A percentile compares a stretch with the other conserved stretches of the same genome.
phyloP scores from a whole-genome alignment of 2,888 invertebrate genomes.

The Euzetes globulus region DNA sequence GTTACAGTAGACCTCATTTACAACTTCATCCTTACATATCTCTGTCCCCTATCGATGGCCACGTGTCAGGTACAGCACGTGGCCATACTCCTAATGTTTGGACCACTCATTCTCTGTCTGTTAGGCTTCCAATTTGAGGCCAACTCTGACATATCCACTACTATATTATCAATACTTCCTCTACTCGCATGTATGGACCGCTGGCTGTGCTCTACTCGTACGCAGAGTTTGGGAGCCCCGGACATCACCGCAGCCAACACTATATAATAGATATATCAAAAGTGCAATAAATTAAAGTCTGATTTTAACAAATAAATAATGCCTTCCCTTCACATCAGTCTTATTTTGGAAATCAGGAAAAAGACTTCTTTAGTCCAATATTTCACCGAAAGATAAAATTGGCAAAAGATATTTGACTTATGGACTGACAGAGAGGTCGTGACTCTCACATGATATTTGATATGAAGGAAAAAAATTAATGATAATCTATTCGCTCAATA shows the following conservation, averaged over 20 bases:
- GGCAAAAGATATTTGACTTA: background rate
- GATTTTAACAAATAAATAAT: background rate
- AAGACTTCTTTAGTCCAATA: too few relatives aligned
- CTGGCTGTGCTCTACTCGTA: conserved; percentile 8
- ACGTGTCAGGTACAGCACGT: conserved; percentile 29
- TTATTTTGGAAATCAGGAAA: too few relatives aligned
- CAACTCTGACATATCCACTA: background rate
- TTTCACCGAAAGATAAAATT: background rate
- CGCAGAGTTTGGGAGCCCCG: background rate
- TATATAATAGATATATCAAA: conserved; percentile 18
- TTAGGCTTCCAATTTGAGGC: conserved; percentile 2
- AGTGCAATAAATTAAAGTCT: background rate
- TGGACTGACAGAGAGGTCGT: conserved; percentile 10
- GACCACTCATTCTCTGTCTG: background rate
- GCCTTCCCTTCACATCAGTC: too few relatives aligned
- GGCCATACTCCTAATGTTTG: background rate
- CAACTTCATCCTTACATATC: conserved; percentile 21
- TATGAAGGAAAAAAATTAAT: background rate
- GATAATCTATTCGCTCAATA: background rate
- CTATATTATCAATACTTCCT: conserved; percentile 11
- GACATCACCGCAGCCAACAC: background rate
- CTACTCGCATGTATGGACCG: background rate
- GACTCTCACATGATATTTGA: background rate
- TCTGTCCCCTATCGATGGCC: conserved; percentile 3
- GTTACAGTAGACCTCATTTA: conserved; percentile 22